Base-by-base conservation (phyloP, 2,113 vertebrate genomes). In the Chaetodon auriga region DNA sequence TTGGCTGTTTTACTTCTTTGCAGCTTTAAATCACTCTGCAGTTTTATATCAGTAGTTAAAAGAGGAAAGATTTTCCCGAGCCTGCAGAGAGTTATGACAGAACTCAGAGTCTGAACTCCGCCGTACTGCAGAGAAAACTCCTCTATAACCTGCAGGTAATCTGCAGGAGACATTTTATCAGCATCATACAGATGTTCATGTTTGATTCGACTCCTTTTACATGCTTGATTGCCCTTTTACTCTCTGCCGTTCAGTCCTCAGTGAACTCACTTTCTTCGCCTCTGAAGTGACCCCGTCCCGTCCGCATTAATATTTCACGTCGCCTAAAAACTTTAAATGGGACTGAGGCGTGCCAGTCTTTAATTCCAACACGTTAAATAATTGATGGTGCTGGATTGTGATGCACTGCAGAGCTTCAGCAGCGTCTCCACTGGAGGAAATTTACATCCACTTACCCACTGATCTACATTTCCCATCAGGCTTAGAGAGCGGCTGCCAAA, bases 271-370 rank as follows among this genome's bases (percentile, higher is more conserved):
- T 48, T 43, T 45, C 16, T 46, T 45, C 49, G 46, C 60, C 65
- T 69, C 61, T 43, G 30, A 25, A 23, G 75, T 79, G 78, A 76
- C 88, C 78, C 21, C 1, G 14, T 18, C 46, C 64, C 12, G 4
- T 53, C 61, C 23, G 73, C 80, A 83, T 89, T 75, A 85, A 91
- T 91, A 81, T 83, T 91, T 87, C 23, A 91, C 7, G 6, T 36
- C 1, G 6, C 82, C 77, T 85, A 87, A 90, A 89, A 87, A 74
- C 83, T 80, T 85, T 81, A 90, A 93, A 83, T 70, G 83, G 68
- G 75, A 69, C 66, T 16, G 60, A 79, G 69, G 74, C 73, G 30
- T 78, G 75, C 46, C 55, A 35, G 46, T 92, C 61, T 89, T 83
- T 82, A 80, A 87, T 84, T 86, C 69, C 68, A 75, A 69, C 49